phyloP scores from a whole-genome alignment of 2,113 vertebrate species.

The Xenopus laevis region DNA sequence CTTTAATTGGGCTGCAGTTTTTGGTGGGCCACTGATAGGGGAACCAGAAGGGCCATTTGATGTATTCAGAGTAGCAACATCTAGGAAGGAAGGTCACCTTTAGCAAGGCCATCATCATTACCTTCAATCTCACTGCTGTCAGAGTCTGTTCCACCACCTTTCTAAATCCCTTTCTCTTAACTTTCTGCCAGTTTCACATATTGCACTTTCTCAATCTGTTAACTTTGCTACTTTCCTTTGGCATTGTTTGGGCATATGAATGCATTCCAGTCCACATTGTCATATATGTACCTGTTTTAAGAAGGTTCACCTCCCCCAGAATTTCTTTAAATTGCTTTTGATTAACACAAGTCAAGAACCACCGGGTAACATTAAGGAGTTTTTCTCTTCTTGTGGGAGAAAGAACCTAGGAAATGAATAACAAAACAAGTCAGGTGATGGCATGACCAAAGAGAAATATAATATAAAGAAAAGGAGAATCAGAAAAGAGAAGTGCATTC shows the following conservation, averaged over 20 bases:
- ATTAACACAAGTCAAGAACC: constrained; percentile 80
- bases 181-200: too few species aligned
- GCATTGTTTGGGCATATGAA: too few species aligned
- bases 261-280: too few species aligned
- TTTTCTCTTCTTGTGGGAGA: constrained; percentile 61
- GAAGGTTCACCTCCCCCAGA: constrained; percentile 18
- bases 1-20: constrained; percentile 84
- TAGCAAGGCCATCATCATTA: too few species aligned
- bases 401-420: constrained; percentile 51
- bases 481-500: too few species aligned
- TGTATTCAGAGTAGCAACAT: not conserved
- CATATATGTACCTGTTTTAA: not conserved
- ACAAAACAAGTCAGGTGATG: not conserved
- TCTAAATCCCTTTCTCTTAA: too few species aligned
- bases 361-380: constrained; percentile 74
- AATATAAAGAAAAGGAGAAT: too few species aligned
- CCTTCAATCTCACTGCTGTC: too few species aligned
- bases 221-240: too few species aligned
- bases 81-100: not conserved
- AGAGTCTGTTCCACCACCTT: too few species aligned
- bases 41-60: not conserved
- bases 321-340: constrained; percentile 82
- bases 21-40: constrained; percentile 53
- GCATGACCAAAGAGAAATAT: too few species aligned
- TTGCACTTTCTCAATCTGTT: too few species aligned